Evolutionary conservation across 2,888 invertebrate species (phyloP).

Genomic region (Acronicta aceris): DNA sequence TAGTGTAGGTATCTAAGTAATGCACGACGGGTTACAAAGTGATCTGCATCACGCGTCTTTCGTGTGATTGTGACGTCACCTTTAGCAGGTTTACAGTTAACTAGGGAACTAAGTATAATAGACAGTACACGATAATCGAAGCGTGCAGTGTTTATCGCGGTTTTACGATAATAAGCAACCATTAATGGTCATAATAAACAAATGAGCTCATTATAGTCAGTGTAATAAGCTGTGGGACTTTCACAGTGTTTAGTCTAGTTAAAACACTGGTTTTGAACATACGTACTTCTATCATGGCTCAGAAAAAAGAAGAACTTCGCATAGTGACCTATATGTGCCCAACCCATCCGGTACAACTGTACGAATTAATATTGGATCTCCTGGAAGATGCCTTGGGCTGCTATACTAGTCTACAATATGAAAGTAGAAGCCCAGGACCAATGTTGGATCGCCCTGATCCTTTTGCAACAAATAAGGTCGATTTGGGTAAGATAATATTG

Average conservation of each 20-base stretch:
- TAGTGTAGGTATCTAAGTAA: neutral
- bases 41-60: slow-evolving; percentile 35
- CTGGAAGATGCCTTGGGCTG: slow-evolving; percentile 86
- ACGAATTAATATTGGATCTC: slow-evolving; percentile 87
- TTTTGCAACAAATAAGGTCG: slow-evolving; percentile 85
- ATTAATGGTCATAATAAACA: slow-evolving; percentile 32
- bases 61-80: slow-evolving; percentile 45
- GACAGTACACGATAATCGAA: slow-evolving; percentile 65
- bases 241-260: slow-evolving; percentile 34
- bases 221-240: slow-evolving; percentile 26
- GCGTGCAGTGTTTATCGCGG: slow-evolving; percentile 67
- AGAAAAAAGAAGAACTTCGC: slow-evolving; percentile 79
- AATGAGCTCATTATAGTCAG: slow-evolving; percentile 39
- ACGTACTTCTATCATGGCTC: slow-evolving; percentile 69
- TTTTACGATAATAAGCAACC: slow-evolving; percentile 51
- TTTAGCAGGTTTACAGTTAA: slow-evolving; percentile 51
- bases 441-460: slow-evolving; percentile 86
- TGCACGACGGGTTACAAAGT: neutral
- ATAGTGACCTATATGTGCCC: slow-evolving; percentile 90
- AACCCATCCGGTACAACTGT: slow-evolving; percentile 89
- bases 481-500: slow-evolving; percentile 85
- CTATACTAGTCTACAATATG: slow-evolving; percentile 88
- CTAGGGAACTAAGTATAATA: slow-evolving; percentile 46
- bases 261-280: slow-evolving; percentile 20
- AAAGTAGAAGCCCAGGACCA: slow-evolving; percentile 89